A percentile compares a stretch with the other conserved stretches of the same genome.
phyloP scores from a whole-genome alignment of 2,888 invertebrate species.

The Aphidoletes aphidimyza region DNA sequence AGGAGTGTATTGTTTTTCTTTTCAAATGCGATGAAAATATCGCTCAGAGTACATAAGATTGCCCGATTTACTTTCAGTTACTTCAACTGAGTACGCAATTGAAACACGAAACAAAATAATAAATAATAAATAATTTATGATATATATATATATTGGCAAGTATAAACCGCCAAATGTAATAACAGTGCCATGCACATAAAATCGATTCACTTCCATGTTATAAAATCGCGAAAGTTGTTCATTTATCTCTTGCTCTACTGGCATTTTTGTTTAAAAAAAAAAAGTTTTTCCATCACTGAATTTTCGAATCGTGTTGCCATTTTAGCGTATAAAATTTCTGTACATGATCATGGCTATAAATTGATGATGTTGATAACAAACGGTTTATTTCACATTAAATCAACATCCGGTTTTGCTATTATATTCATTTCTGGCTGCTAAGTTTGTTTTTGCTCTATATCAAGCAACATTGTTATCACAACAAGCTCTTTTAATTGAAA shows the following conservation, averaged over 20 bases:
- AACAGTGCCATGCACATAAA: not conserved
- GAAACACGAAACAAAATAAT: not conserved
- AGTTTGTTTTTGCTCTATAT: not conserved
- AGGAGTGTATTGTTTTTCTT: not conserved
- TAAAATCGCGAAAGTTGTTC: not conserved
- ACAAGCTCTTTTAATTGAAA: not conserved
- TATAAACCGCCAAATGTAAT: not conserved
- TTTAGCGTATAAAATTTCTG: not conserved
- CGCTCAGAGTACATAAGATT: no score
- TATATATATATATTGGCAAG: no score
- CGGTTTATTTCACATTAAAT: conserved; percentile 4
- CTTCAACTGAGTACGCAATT: no score
- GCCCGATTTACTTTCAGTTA: no score
- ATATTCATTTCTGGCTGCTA: not conserved
- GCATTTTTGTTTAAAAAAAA: no score
- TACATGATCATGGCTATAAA: not conserved
- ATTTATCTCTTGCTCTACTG: no score
- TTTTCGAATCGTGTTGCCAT: conserved; percentile 9
- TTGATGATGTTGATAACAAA: conserved; percentile 34
- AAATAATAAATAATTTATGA: conserved; percentile 43
- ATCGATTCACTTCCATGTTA: not conserved
- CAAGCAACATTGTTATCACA: not conserved
- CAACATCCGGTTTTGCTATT: conserved; percentile 13
- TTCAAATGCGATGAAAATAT: not conserved
- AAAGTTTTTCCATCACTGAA: not conserved